Base-by-base conservation (phyloP, 2,888 invertebrate genomes). In the Laothoe populi region DNA sequence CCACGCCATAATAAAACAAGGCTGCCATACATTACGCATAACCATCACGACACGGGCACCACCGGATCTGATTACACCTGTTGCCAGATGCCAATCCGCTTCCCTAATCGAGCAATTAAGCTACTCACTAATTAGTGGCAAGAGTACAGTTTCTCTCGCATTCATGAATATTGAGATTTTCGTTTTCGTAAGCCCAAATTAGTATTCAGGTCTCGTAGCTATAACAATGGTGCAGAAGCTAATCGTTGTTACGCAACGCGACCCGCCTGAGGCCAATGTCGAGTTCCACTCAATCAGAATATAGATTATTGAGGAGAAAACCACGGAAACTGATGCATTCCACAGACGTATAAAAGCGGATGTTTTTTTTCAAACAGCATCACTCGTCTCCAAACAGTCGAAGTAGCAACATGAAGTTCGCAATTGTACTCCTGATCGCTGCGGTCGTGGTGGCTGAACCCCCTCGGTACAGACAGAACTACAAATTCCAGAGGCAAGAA, bases 181-280 rank as follows among this genome's bases (percentile, higher is more conserved):
- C 79, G 79, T 81, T 80, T 77, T 78, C 70, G 80, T 72, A 80
- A 81, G 77, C 75, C 72, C 60, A 26, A 38, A 48, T 65, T 23
- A 62, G 71, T 68, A 87, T 68, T 74, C 86, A 61, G 63, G 79
- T 81, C 91, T 90, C 90, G 90, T 87, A 61, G 79, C 71, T 70
- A 77, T 76, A 77, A 88, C 92, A 91, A 90, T 90, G 90, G 83
- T 87, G 82, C 87, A 83, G 77, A 78, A 83, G 83, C 88, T 90
- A 91, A 90, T 88, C 89, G 88, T 71, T 71, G 74, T 92, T 89
- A 87, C 87, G 78, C 88, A 88, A 92, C 74, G 79, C 79, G 84
- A 87, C 86, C 84, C 79, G 84, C 83, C 81, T 72, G 86, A 79
- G 89, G 89, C 89, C 92, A 92, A 92, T 91, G 91, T 90, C 92